Percentiles rank a stretch among this genome's conserved stretches.
Conservation (phyloP, 2,113 vertebrate genomes). For the Heterocephalus glaber region DNA sequence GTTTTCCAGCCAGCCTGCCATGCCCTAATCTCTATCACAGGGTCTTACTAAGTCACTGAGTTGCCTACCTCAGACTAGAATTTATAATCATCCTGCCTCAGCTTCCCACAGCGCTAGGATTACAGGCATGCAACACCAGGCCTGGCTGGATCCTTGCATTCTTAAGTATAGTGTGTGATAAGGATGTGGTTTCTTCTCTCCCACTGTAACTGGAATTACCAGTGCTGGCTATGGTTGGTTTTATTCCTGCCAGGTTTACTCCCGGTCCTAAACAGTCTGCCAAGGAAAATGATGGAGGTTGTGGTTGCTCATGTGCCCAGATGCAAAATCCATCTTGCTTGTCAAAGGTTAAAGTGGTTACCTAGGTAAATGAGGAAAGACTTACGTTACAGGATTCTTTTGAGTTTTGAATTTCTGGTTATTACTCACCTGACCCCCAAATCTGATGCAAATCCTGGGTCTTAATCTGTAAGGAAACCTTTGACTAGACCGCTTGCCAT, state of each 20-base stretch:
- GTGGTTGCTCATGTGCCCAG: not conserved
- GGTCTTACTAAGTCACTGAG: not conserved
- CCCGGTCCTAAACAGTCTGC: not conserved
- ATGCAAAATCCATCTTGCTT: not conserved
- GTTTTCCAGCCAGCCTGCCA: not conserved
- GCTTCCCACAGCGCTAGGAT: not conserved
- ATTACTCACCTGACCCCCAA: not conserved
- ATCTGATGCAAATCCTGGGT: not conserved
- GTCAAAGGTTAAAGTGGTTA: not conserved
- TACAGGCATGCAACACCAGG: not conserved
- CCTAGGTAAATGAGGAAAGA: not conserved
- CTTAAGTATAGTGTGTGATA: not conserved
- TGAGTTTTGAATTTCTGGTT: not conserved
- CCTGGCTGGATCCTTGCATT: not conserved
- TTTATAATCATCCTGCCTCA: not conserved
- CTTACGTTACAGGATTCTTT: not conserved
- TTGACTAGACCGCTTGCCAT: not conserved
- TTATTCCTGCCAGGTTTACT: not conserved
- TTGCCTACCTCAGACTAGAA: not conserved
- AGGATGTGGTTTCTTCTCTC: not conserved
- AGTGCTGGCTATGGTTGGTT: not conserved
- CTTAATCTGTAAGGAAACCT: not conserved
- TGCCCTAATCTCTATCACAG: not conserved
- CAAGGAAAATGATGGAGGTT: not conserved
- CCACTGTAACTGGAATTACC: not conserved